Evolutionary conservation across 2,888 invertebrate genomes (phyloP), one percentile per base, ranked within the genome.

Genomic region (Pyrgus malvae): DNA sequence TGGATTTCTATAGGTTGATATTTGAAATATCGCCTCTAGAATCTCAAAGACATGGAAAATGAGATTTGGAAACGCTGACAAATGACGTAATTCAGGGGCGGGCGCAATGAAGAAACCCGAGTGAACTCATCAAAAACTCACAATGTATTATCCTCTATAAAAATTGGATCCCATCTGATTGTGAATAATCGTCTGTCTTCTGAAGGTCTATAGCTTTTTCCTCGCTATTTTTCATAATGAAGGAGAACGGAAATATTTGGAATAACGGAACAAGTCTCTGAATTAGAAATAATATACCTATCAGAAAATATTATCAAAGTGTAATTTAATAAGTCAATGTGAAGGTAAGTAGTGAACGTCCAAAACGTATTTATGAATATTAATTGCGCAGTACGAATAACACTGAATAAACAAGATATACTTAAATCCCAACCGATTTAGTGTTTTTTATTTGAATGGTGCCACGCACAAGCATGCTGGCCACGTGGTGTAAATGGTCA

Each of bases 121-220:
- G 45, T 46, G 53, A 53, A 45, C 53, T 53, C 53, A 53, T 53
- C 53, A 53, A 53, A 53, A 45, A 53, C 53, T 46, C 45, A 44
- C 45, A 27, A 53, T 11, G 53, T 46, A 53, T 53, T 46, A 45
- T 45, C 45, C 29, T 38, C 27, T 48, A 48, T 53, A 53, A 53
- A 45, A 53, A 53, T 37, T 53, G 44, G 44, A 45, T 53, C 37
- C 35, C 44, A 45, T 53, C 44, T 37, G 27, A 51, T 46, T 44
- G 51, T 53, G 38, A 45, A 53, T 44, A 45, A 51, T 44, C 37
- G 35, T 37, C 37, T 41, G 11, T 37, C 11, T 27, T 16, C 3
- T 1, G 11, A 8, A 46, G 33, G 46, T 35, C n/a, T 46, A 46
- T 29, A 12, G 33, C 12, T 7, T 23, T 19, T 21, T 16, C 12